phyloP scores from a whole-genome alignment of 2,888 invertebrate species.

The Pogonocherus hispidulus region DNA sequence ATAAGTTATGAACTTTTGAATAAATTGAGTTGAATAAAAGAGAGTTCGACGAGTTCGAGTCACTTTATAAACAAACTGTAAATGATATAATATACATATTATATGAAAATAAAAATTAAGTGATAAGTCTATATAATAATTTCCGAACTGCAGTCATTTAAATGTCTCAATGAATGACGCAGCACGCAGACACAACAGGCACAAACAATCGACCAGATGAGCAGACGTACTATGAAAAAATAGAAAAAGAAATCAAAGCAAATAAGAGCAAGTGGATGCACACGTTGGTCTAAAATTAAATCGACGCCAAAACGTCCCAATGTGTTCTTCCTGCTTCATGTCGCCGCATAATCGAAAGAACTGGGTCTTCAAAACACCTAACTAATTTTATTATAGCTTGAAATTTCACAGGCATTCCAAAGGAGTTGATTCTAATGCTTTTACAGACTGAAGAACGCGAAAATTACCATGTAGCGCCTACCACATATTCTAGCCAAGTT shows the following conservation, averaged over 20 bases:
- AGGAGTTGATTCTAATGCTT: constrained; percentile 7
- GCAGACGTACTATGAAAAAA: constrained; percentile 26
- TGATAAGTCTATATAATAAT: too few relatives aligned
- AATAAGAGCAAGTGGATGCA: constrained; percentile 36
- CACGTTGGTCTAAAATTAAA: constrained; percentile 38
- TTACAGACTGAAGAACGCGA: neutral
- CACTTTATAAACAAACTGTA: too few relatives aligned
- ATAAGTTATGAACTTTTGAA: too few relatives aligned
- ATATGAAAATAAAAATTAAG: too few relatives aligned
- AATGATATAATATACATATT: too few relatives aligned
- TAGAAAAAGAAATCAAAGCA: constrained; percentile 32
- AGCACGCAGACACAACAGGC: neutral
- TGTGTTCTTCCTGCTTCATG: constrained; percentile 31
- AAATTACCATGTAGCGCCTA: neutral
- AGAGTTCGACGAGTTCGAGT: too few relatives aligned
- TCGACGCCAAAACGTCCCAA: constrained; percentile 26
- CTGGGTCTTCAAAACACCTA: constrained; percentile 22
- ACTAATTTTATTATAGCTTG: constrained; percentile 26
- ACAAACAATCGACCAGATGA: constrained; percentile 17
- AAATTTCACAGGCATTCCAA: constrained; percentile 20
- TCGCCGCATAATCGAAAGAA: constrained; percentile 19
- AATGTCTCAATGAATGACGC: neutral
- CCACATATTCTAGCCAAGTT: too few relatives aligned
- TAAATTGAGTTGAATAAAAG: too few relatives aligned
- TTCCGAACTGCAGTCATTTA: neutral